Conservation (phyloP, 2,113 vertebrate species). For the Oryzias celebensis region DNA sequence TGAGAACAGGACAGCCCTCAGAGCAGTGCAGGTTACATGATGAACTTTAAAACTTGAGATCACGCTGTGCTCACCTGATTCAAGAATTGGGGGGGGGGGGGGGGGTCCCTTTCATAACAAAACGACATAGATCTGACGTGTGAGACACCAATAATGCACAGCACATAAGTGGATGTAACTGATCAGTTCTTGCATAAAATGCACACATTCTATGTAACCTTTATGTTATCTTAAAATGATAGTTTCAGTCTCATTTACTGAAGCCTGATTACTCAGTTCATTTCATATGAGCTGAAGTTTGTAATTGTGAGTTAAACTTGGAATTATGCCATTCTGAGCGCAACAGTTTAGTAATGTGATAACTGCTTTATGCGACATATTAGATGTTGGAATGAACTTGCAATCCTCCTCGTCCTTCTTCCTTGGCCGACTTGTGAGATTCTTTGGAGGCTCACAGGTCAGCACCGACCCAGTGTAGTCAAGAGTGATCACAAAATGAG, state of each 20-base stretch:
- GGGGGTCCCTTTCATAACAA: not conserved
- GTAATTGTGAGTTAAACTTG: constrained; percentile 44
- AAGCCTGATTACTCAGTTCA: too few species aligned
- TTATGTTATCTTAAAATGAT: too few species aligned
- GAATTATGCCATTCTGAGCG: constrained; percentile 58
- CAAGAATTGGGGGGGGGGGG: not conserved
- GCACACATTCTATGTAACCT: too few species aligned
- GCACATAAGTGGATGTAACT: not conserved
- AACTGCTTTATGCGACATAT: constrained; percentile 62
- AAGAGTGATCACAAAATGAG: constrained; percentile 48
- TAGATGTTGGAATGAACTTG: constrained; percentile 57
- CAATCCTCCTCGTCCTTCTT: constrained; percentile 52
- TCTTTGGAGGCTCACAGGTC: constrained; percentile 61
- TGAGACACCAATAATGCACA: not conserved
- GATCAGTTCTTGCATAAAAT: not conserved
- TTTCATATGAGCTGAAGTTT: constrained; percentile 1
- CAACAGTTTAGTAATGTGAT: constrained; percentile 65
- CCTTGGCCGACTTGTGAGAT: constrained; percentile 62
- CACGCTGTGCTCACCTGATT: not conserved
- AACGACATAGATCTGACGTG: not conserved
- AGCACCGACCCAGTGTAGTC: constrained; percentile 36
- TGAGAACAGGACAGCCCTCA: constrained; percentile 33
- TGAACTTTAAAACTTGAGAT: constrained; percentile 28
- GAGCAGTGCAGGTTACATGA: constrained; percentile 29
- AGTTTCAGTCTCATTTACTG: too few species aligned